Evolutionary conservation across 1,140 invertebrate species (phyloP), one percentile per base, ranked within the genome.

Genomic region (Colletes gigas): DNA sequence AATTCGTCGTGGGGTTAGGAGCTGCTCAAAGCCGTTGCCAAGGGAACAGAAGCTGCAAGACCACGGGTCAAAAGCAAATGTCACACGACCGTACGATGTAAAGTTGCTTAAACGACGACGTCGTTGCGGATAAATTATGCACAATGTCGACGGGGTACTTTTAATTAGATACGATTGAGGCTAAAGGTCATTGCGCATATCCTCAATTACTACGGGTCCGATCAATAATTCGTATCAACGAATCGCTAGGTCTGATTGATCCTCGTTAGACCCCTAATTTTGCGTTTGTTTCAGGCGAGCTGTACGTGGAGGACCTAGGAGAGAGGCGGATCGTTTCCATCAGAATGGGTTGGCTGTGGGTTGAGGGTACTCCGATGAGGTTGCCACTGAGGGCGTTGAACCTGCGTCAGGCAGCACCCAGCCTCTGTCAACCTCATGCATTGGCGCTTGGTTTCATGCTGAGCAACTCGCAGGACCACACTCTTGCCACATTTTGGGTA

Each of bases 361-460:
- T 93, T 62, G 92, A 92, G 72, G 91, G 91, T 65, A 91, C 91
- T 17, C 89, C 90, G 59, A 92, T 92, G 91, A 89, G 92, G 47
- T 81, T 94, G 57, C 91, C 94, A 4, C 80, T 94, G 80, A 92
- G 94, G 81, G 91, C 93, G 62, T 91, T 94, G 72, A 94, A 94
- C 86, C 90, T 94, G 19, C 92, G 92, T 73, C 94, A 94, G 81
- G 94, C 93, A 62, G 78, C 88, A 57, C 86, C 91, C 30, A 91
- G 88, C 52, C 88, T 92, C 57, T 92, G 90, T 77, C 92, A 93
- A 77, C 92, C 92, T 1, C 92, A 93, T 73, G 89, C 89, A 12
- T 76, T 92, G 7, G 92, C 92, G 10, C 89, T 93, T 21, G 92
- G 93, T 1, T 93, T 93, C 76, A 93, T 91, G 63, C 79, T 93